phyloP scores from a whole-genome alignment of 2,113 vertebrate genomes.

The Microtus oregoni region DNA sequence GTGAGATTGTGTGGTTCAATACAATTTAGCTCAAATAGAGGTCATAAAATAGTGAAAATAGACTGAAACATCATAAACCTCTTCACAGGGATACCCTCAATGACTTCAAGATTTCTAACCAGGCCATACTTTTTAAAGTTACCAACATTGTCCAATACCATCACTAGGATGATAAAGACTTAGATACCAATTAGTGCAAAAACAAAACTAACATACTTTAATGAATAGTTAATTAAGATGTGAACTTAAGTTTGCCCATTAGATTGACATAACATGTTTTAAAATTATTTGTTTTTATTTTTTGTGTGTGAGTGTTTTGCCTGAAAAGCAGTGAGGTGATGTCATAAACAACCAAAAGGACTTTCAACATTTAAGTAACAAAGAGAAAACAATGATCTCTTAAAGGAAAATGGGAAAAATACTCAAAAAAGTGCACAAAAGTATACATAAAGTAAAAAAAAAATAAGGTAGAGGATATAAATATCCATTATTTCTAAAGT shows the following conservation, averaged over 20 bases:
- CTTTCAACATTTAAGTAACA: neutral
- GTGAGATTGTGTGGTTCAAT: neutral
- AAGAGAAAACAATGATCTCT: neutral
- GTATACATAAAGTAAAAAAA: constrained; percentile 3
- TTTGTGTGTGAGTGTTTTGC: neutral
- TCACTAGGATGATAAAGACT: neutral
- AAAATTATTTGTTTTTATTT: neutral
- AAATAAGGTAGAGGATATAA: neutral
- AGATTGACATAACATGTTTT: neutral
- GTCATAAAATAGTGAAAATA: neutral
- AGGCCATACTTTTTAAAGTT: neutral
- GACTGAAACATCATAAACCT: neutral
- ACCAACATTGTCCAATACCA: neutral
- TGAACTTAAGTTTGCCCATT: neutral
- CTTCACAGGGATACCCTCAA: neutral
- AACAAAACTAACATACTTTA: neutral
- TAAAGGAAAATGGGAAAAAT: neutral
- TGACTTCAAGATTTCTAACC: neutral
- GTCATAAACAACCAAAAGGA: neutral
- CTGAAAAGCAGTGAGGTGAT: neutral
- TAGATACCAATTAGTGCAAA: neutral
- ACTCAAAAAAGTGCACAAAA: neutral
- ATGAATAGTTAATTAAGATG: neutral
- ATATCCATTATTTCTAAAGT: neutral
- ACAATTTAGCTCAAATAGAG: neutral